Base-by-base conservation (phyloP, 2,888 invertebrate species). In the Hesperia comma region DNA sequence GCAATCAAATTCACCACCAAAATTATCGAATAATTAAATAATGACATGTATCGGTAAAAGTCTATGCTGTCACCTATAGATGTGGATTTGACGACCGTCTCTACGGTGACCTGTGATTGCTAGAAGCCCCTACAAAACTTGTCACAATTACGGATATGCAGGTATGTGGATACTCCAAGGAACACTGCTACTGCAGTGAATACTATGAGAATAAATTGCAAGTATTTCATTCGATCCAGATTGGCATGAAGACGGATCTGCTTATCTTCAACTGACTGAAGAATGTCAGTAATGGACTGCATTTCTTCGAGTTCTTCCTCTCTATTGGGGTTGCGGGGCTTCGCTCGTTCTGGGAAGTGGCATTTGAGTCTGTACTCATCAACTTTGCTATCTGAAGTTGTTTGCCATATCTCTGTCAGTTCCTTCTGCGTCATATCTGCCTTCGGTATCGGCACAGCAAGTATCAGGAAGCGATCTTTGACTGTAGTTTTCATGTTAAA, bases 391-490 rank as follows among this genome's bases (percentile, higher is more conserved):
- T 84, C 82, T 0, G 61, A n/a, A 0, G 89, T 84, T 17, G 80
- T 82, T 68, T 95, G 95, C 96, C 96, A 96, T 66, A 97, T 78
- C 15, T 95, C 95, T 0, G 92, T 78, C 55, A 96, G 82, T 73
- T 96, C 95, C 70, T 93, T 90, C 19, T 84, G 73, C 0, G 93
- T 85, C 53, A 92, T 76, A 61, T 92, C 92, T 4, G 83, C 74
- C 40, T 92, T 92, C 0, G 95, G 88, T 7, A 94, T 80, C 26
- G 94, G 91, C 77, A 95, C 93, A 68, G 95, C 95, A 95, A 97
- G 95, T 12, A 98, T 94, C 58, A 97, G 93, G 82, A 98, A 97
- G 83, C 97, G 96, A 80, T 97, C 97, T 75, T 94, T 94, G n/a
- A 94, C 87, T 15, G 95, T 90, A 21, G 93, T 93, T 14, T 94